These are phyloP conservation scores for Chlorodrepanis virens DNA, from an alignment of 2,113 vertebrate genomes.

Conservation along the genomic window DNA sequence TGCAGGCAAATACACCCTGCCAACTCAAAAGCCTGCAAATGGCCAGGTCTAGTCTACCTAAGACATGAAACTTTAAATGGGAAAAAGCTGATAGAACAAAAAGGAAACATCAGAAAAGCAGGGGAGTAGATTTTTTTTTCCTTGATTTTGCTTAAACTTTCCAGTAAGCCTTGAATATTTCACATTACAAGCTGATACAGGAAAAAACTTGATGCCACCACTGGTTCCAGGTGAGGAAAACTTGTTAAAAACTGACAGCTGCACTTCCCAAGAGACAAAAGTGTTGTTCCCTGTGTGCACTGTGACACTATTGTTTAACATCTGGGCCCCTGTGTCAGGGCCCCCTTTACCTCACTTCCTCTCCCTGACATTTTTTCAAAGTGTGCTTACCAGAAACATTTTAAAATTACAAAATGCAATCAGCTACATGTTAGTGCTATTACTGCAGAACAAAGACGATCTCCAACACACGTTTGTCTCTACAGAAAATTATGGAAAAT, in stretches of 20 bases:
- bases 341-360: not conserved
- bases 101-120: not conserved
- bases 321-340: not conserved
- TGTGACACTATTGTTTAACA: constrained; percentile 8
- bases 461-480: not conserved
- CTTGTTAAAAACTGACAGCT: not conserved
- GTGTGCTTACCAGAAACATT: not conserved
- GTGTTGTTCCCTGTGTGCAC: not conserved
- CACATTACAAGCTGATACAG: not conserved
- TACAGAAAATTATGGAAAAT: not conserved
- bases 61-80: not conserved
- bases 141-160: not conserved
- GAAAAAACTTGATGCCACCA: not conserved
- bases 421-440: not conserved
- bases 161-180: not conserved
- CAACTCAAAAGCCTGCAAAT: not conserved
- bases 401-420: not conserved
- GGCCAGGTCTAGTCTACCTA: not conserved
- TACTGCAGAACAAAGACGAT: not conserved
- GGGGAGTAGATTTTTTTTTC: not conserved
- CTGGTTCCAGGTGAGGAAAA: not conserved
- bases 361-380: not conserved
- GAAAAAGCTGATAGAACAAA: not conserved
- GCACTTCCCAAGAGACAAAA: not conserved
- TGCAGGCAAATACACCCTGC: not conserved